phyloP scores from a whole-genome alignment of 2,797 vertebrate species.

The Myotis vivesi region DNA sequence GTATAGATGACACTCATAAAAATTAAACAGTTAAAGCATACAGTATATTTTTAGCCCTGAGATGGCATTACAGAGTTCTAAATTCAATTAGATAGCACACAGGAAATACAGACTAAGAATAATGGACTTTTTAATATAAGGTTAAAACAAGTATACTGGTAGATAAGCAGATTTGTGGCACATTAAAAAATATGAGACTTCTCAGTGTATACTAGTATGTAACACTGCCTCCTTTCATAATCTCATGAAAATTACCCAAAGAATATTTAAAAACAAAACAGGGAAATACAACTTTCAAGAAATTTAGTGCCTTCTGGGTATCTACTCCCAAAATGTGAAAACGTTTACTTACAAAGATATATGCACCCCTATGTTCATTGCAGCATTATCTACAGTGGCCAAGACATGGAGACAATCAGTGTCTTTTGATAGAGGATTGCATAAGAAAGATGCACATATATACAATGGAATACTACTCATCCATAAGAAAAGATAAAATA shows the following conservation, averaged over 20 bases:
- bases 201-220: not conserved
- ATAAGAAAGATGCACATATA: not conserved
- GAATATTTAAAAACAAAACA: not conserved
- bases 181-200: not conserved
- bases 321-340: not conserved
- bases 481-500: not conserved
- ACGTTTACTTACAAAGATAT: not conserved
- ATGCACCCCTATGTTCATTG: not conserved
- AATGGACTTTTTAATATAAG: constrained; percentile 8
- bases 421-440: not conserved
- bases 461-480: not conserved
- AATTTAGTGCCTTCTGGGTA: not conserved
- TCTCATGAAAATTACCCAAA: not conserved
- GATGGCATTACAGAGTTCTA: not conserved
- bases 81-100: constrained; percentile 27
- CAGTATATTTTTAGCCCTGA: not conserved
- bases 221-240: not conserved
- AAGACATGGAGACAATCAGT: not conserved
- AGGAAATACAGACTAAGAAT: constrained; percentile 29
- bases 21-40: not conserved
- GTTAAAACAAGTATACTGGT: not conserved
- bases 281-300: not conserved
- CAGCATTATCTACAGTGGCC: not conserved
- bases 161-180: constrained; percentile 2
- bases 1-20: constrained; percentile 26